Evolutionary conservation across 2,888 invertebrate species (phyloP).

Genomic region (Drosophila antonietae): DNA sequence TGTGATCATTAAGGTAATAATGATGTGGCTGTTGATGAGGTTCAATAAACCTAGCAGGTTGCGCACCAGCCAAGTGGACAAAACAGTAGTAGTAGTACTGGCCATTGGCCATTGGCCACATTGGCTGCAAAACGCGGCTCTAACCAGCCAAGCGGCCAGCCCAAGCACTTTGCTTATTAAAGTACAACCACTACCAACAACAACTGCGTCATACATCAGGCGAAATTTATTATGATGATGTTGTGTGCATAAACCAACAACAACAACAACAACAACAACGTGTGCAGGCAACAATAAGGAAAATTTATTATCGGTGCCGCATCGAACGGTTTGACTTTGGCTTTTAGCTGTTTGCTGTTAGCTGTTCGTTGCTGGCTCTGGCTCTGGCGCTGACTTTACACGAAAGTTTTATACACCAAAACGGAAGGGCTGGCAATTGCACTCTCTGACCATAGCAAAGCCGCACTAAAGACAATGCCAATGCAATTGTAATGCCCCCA

Average conservation of each 20-base stretch:
- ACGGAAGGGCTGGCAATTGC: slow-evolving; percentile 72
- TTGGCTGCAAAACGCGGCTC: slow-evolving; percentile 35
- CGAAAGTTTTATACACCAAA: slow-evolving; percentile 40
- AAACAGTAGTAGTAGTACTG: slow-evolving; percentile 37
- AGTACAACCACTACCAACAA: slow-evolving; percentile 59
- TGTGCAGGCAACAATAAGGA: slow-evolving; percentile 71
- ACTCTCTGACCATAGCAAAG: slow-evolving; percentile 39
- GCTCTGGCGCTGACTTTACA: slow-evolving; percentile 32
- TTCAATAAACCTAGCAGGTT: slow-evolving; percentile 68
- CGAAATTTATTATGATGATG: slow-evolving; percentile 79
- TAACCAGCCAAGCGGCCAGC: slow-evolving; percentile 72
- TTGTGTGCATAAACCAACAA: slow-evolving; percentile 68
- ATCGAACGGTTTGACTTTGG: slow-evolving; percentile 70
- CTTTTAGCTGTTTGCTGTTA: slow-evolving; percentile 34
- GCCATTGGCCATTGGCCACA: slow-evolving; percentile 63
- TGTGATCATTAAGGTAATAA: slow-evolving; percentile 6
- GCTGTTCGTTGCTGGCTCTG: slow-evolving; percentile 24
- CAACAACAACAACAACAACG: slow-evolving; percentile 21
- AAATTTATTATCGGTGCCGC: slow-evolving; percentile 76
- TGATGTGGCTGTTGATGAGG: slow-evolving; percentile 44
- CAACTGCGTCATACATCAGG: slow-evolving; percentile 64
- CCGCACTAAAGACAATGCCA: slow-evolving; percentile 59
- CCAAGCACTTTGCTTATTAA: slow-evolving; percentile 80
- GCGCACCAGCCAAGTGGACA: slow-evolving; percentile 66
- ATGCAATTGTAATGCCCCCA: slow-evolving; percentile 64